Percentiles rank a stretch among this genome's conserved stretches.
Conservation (phyloP, 2,888 invertebrate species). For the Drosophila infuscata region DNA sequence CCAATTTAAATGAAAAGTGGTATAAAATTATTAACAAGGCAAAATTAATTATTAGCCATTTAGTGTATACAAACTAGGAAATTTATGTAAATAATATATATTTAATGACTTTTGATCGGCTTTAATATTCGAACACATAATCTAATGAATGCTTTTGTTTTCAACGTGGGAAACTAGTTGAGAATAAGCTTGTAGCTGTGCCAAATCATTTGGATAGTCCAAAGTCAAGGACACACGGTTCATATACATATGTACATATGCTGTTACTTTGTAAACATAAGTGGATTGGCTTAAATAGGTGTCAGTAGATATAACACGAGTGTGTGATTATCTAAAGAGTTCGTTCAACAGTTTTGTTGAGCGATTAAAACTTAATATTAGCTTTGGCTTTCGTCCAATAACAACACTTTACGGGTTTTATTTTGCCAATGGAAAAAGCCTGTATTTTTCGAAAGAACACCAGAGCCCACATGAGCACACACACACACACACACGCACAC, state of each 20-base stretch:
- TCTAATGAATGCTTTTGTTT: neutral
- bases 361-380: slow-evolving; percentile 13
- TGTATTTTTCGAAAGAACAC: neutral
- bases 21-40: too few species aligned
- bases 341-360: slow-evolving; percentile 7
- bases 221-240: slow-evolving; percentile 20
- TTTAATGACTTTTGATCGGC: neutral
- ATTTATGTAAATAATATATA: slow-evolving; percentile 4
- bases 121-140: neutral
- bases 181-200: slow-evolving; percentile 4
- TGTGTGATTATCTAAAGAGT: slow-evolving; percentile 23
- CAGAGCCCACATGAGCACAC: neutral
- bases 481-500: neutral
- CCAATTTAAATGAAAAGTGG: neutral
- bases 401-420: slow-evolving; percentile 6
- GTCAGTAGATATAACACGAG: slow-evolving; percentile 8
- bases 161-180: slow-evolving; percentile 1
- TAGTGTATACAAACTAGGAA: too few species aligned
- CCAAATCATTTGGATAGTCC: neutral
- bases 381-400: slow-evolving; percentile 1
- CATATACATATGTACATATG: too few species aligned
- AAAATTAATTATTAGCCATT: too few species aligned
- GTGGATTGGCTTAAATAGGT: neutral
- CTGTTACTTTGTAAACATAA: neutral
- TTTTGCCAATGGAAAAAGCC: neutral